Evolutionary conservation across 2,888 invertebrate species (phyloP).

Genomic region (Eupsilia transversa): DNA sequence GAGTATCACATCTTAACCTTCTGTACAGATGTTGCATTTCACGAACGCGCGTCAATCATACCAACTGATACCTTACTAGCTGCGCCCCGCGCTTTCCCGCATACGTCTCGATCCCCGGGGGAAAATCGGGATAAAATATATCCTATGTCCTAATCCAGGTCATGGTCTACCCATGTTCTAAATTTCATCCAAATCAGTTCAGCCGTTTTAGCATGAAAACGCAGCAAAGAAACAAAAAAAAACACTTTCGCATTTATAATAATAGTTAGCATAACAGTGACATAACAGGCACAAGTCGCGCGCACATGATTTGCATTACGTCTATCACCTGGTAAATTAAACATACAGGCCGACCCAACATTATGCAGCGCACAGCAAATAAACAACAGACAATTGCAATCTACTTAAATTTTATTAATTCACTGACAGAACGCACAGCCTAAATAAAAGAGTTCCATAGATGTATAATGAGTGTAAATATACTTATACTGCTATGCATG

Average conservation of each 20-base stretch:
- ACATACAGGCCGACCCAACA: neutral
- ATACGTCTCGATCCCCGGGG: too few species aligned
- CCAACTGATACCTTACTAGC: neutral
- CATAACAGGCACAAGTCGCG: neutral
- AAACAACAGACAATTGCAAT: neutral
- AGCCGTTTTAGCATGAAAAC: too few species aligned
- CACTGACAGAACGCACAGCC: neutral
- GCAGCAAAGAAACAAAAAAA: too few species aligned
- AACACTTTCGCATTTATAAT: too few species aligned
- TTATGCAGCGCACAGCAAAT: neutral
- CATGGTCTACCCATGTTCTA: too few species aligned
- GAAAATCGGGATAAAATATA: too few species aligned
- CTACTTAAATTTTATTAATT: neutral
- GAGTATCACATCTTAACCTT: neutral
- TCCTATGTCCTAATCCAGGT: too few species aligned
- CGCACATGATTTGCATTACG: neutral
- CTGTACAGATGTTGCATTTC: neutral
- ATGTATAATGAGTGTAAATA: too few species aligned
- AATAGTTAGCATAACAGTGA: too few species aligned
- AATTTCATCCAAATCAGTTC: too few species aligned
- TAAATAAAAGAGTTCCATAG: neutral
- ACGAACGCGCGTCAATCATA: neutral
- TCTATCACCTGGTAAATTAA: neutral
- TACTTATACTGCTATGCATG: too few species aligned
- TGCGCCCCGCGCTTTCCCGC: too few species aligned